Conservation (phyloP, 2,888 invertebrate species). For the Drosophila anomelani region DNA sequence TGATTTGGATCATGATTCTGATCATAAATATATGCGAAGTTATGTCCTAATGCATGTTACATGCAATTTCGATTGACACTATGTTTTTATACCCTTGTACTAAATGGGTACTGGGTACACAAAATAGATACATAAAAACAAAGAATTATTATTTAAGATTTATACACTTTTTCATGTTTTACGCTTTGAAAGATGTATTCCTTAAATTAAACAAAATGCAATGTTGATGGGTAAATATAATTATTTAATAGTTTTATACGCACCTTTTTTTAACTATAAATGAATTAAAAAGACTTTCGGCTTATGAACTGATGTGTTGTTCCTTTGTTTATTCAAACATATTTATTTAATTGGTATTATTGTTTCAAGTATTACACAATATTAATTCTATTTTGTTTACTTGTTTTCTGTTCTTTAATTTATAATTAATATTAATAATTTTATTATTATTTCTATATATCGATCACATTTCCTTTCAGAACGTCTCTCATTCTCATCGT, state of each 20-base stretch:
- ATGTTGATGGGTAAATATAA: too few relatives aligned
- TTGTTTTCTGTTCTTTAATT: conserved; percentile 46
- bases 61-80: too few relatives aligned
- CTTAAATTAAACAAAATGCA: too few relatives aligned
- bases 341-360: conserved; percentile 57
- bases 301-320: conserved; percentile 22
- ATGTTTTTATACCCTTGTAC: too few relatives aligned
- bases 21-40: too few relatives aligned
- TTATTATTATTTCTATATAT: conserved; percentile 77
- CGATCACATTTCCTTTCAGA: conserved; percentile 83
- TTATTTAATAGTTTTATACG: background rate
- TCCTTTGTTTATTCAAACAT: conserved; percentile 39
- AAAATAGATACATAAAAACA: too few relatives aligned
- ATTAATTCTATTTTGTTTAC: conserved; percentile 58
- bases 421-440: conserved; percentile 45
- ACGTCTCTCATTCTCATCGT: conserved; percentile 70
- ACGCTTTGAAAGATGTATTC: too few relatives aligned
- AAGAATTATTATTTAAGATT: too few relatives aligned
- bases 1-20: too few relatives aligned
- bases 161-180: too few relatives aligned
- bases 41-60: too few relatives aligned
- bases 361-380: conserved; percentile 68
- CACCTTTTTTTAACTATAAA: background rate
- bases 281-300: background rate
- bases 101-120: too few relatives aligned